These are phyloP conservation scores for Drosophila orena DNA, from an alignment of 1,140 invertebrate species.

Conservation along the genomic window DNA sequence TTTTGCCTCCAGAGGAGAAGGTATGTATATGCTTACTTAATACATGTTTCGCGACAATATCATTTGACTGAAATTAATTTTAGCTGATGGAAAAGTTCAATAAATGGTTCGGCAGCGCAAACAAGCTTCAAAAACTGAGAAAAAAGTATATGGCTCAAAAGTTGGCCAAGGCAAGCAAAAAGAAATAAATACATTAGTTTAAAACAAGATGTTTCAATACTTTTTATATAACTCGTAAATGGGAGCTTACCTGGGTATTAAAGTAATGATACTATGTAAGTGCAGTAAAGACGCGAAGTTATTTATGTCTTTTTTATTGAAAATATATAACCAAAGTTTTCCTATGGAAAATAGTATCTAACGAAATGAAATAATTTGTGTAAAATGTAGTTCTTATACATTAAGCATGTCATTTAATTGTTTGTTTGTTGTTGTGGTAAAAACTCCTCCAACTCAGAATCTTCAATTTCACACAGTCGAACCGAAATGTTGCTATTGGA, in stretches of 20 bases:
- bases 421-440: slow-evolving; percentile 59
- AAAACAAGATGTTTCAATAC: neutral
- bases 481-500: slow-evolving; percentile 93
- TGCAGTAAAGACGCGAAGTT: neutral
- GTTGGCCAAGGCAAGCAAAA: slow-evolving; percentile 39
- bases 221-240: neutral
- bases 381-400: slow-evolving; percentile 67
- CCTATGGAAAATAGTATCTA: slow-evolving; percentile 78
- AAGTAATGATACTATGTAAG: neutral
- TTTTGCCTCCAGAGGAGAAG: slow-evolving; percentile 70
- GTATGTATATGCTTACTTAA: slow-evolving; percentile 36
- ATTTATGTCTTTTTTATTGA: slow-evolving; percentile 52
- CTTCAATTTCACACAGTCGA: slow-evolving; percentile 96
- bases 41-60: neutral
- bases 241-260: neutral
- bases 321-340: slow-evolving; percentile 63
- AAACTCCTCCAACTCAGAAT: slow-evolving; percentile 90
- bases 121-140: slow-evolving; percentile 39
- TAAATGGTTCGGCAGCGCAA: slow-evolving; percentile 55
- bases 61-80: neutral
- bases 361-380: slow-evolving; percentile 63
- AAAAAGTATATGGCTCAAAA: slow-evolving; percentile 29
- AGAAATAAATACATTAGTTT: slow-evolving; percentile 18
- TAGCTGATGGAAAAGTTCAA: slow-evolving; percentile 59
- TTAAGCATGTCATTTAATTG: slow-evolving; percentile 72